These are phyloP conservation scores for Aphyosemion australe DNA, from an alignment of 2,113 vertebrate genomes.

Conservation along the genomic window DNA sequence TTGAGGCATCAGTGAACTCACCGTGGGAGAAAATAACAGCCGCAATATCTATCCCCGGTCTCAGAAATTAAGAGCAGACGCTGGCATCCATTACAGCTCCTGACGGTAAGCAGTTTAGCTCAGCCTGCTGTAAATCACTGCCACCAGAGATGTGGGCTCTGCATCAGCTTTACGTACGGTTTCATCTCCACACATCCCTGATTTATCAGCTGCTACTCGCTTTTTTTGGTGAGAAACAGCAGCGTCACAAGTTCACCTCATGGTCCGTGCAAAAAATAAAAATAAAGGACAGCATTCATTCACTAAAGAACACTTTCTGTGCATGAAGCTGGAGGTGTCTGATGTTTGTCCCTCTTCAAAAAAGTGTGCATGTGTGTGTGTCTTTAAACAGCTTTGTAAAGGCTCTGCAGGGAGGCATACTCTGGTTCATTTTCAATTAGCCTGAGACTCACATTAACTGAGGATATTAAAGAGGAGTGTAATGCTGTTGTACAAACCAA, in stretches of 20 bases:
- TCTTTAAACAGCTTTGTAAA: slow-evolving; percentile 68
- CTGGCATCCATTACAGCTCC: slow-evolving; percentile 76
- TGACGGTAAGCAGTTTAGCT: slow-evolving; percentile 77
- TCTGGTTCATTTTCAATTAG: slow-evolving; percentile 81
- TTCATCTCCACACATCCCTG: slow-evolving; percentile 73
- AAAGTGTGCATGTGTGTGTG: slow-evolving; percentile 50
- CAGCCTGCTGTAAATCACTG: slow-evolving; percentile 73
- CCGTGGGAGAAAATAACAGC: slow-evolving; percentile 71
- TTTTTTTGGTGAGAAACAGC: slow-evolving; percentile 48
- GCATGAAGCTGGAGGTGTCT: slow-evolving; percentile 39
- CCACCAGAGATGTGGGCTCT: slow-evolving; percentile 56
- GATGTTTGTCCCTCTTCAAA: slow-evolving; percentile 51
- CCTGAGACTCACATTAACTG: slow-evolving; percentile 71
- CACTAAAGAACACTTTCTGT: slow-evolving; percentile 28
- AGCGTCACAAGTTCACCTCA: slow-evolving; percentile 52
- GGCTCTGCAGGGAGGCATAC: slow-evolving; percentile 68
- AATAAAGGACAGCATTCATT: slow-evolving; percentile 15
- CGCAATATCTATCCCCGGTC: slow-evolving; percentile 68
- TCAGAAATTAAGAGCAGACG: slow-evolving; percentile 74
- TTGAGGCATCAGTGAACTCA: slow-evolving; percentile 67
- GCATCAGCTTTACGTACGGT: slow-evolving; percentile 70
- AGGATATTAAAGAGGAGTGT: slow-evolving; percentile 74
- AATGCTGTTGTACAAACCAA: slow-evolving; percentile 71
- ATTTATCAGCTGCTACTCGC: slow-evolving; percentile 66
- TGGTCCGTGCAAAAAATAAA: slow-evolving; percentile 17